Evolutionary conservation across 2,888 invertebrate genomes (phyloP).

Genomic region (Anthophora plumipes): DNA sequence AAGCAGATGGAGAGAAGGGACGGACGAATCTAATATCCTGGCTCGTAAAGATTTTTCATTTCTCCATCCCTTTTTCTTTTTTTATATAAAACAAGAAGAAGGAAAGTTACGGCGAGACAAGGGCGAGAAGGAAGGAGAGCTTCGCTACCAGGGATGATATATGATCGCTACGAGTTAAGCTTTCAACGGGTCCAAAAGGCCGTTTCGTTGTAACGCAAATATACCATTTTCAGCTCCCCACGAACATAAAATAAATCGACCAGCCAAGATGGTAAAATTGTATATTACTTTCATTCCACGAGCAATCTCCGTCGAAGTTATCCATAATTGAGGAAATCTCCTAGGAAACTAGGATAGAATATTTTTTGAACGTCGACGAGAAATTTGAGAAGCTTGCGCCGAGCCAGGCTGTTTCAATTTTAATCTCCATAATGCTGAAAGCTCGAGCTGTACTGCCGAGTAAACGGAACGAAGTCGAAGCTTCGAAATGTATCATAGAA

Average conservation of each 20-base stretch:
- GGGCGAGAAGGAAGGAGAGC: slow-evolving; percentile 5
- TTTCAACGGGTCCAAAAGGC: slow-evolving; percentile 65
- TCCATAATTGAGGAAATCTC: neutral
- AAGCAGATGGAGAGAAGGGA: neutral
- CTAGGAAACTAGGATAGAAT: neutral
- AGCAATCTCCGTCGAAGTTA: neutral
- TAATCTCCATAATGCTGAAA: too few species aligned
- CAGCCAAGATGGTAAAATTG: slow-evolving; percentile 23
- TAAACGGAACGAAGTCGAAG: too few species aligned
- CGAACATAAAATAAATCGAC: slow-evolving; percentile 56
- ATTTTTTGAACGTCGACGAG: neutral
- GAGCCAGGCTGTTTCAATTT: too few species aligned
- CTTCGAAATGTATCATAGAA: neutral
- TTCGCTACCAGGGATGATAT: slow-evolving; percentile 68
- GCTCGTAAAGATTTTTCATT: slow-evolving; percentile 60
- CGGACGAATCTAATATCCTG: slow-evolving; percentile 71
- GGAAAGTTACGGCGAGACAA: slow-evolving; percentile 61
- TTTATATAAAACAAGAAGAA: slow-evolving; percentile 67
- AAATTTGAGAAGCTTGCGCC: neutral
- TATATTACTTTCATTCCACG: slow-evolving; percentile 15
- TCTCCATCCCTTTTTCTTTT: too few species aligned
- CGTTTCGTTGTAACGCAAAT: slow-evolving; percentile 60
- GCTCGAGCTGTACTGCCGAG: too few species aligned
- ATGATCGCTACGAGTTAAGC: slow-evolving; percentile 76
- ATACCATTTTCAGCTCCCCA: slow-evolving; percentile 54